phyloP scores from a whole-genome alignment of 1,140 invertebrate genomes.

The Drosophila simulans region DNA sequence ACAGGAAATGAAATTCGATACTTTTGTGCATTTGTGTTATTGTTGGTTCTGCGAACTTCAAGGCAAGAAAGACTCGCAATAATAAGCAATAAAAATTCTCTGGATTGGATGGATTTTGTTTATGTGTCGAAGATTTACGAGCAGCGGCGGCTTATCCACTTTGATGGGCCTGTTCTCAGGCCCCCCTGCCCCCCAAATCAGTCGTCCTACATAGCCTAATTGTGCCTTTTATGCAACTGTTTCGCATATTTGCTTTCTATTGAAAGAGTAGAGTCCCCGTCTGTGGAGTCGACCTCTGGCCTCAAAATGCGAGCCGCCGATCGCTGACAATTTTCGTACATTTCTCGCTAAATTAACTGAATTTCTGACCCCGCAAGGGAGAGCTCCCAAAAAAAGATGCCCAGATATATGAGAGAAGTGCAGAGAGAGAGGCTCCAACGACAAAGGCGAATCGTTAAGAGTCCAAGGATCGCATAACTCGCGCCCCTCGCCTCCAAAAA shows the following conservation, averaged over 20 bases:
- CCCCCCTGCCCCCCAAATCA: neutral
- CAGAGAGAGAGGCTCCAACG: constrained; percentile 26
- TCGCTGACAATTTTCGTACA: constrained; percentile 79
- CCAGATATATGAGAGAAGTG: constrained; percentile 18
- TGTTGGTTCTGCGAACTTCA: constrained; percentile 55
- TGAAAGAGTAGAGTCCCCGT: constrained; percentile 31
- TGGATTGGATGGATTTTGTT: constrained; percentile 70
- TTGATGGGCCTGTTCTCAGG: constrained; percentile 50
- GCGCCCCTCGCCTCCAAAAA: constrained; percentile 27
- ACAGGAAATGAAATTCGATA: constrained; percentile 84
- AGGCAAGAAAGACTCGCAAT: constrained; percentile 52
- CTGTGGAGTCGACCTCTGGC: constrained; percentile 58
- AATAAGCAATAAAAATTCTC: constrained; percentile 82
- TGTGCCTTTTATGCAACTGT: constrained; percentile 81
- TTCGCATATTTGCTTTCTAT: constrained; percentile 77
- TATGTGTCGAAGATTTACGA: constrained; percentile 72
- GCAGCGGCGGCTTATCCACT: constrained; percentile 68
- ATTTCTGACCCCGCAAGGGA: constrained; percentile 75
- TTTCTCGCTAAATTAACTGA: constrained; percentile 82
- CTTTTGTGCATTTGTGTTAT: constrained; percentile 64
- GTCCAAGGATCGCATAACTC: constrained; percentile 81
- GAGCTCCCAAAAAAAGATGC: constrained; percentile 37
- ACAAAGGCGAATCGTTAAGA: constrained; percentile 78
- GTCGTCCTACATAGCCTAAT: constrained; percentile 55
- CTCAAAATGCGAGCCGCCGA: constrained; percentile 24